Percentiles rank a stretch among this genome's conserved stretches.
phyloP scores from a whole-genome alignment of 1,140 invertebrate species.

The Wiebesia pumilae region DNA sequence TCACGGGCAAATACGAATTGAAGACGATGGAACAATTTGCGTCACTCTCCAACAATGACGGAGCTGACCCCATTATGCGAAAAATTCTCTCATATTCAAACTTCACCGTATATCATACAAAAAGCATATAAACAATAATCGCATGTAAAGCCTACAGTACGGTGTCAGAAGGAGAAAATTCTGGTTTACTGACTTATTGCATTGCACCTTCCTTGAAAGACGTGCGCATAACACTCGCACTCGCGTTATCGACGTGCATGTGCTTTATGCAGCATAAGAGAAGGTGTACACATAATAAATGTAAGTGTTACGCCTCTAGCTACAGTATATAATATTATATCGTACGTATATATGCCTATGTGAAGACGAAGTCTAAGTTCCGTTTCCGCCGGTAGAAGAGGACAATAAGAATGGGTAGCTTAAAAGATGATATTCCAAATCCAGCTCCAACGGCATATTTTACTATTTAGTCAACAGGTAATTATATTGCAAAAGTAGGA shows the following conservation, averaged over 20 bases:
- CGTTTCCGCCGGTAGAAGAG: slow-evolving; percentile 1
- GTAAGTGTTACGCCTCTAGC: neutral
- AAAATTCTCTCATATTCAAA: slow-evolving; percentile 27
- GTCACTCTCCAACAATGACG: neutral
- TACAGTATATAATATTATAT: neutral
- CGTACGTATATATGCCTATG: neutral
- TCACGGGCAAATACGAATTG: neutral
- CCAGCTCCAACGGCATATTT: neutral
- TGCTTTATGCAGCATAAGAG: neutral
- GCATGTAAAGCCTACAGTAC: neutral
- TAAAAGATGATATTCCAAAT: neutral
- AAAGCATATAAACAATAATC: slow-evolving; percentile 21
- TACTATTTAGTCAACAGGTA: neutral
- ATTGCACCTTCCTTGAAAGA: neutral
- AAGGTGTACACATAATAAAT: slow-evolving; percentile 39
- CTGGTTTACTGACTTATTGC: slow-evolving; percentile 7
- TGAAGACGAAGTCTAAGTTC: neutral
- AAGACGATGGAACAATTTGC: neutral
- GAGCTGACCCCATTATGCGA: slow-evolving; percentile 9
- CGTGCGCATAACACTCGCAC: neutral
- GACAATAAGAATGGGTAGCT: neutral
- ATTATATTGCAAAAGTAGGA: neutral
- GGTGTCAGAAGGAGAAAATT: slow-evolving; percentile 19
- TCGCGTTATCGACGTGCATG: slow-evolving; percentile 14
- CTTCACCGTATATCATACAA: neutral